phyloP scores from a whole-genome alignment of 2,888 invertebrate genomes.

The Chromoteleia sp. region DNA sequence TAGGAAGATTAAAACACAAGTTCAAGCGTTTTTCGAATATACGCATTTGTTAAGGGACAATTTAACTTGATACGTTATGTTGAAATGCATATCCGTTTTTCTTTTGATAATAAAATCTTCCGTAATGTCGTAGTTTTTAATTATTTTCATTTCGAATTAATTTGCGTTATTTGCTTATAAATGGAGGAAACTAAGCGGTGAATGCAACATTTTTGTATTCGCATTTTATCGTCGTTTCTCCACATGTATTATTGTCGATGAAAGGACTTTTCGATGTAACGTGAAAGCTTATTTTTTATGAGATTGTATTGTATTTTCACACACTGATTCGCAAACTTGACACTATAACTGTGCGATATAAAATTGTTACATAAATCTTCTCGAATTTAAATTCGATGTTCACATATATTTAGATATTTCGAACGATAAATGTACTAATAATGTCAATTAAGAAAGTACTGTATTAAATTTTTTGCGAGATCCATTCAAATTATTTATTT shows the following conservation, averaged over 20 bases:
- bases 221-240: conserved; percentile 5
- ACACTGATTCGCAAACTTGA: conserved; percentile 8
- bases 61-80: not conserved
- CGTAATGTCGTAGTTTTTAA: not conserved
- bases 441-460: no score
- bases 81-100: not conserved
- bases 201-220: conserved; percentile 19
- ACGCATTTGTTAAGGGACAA: not conserved
- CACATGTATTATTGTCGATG: conserved; percentile 28
- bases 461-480: no score
- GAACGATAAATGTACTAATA: no score
- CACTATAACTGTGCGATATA: conserved; percentile 5
- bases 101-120: not conserved
- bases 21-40: not conserved
- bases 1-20: no score
- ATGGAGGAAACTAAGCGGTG: conserved; percentile 13
- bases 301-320: conserved; percentile 23
- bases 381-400: not conserved
- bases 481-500: no score
- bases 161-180: conserved; percentile 39
- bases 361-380: conserved; percentile 6
- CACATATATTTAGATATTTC: not conserved
- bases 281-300: conserved; percentile 45
- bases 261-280: conserved; percentile 36
- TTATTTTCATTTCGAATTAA: conserved; percentile 26